Base-by-base conservation (phyloP, 2,797 vertebrate genomes). In the Chloroceryle amazona region DNA sequence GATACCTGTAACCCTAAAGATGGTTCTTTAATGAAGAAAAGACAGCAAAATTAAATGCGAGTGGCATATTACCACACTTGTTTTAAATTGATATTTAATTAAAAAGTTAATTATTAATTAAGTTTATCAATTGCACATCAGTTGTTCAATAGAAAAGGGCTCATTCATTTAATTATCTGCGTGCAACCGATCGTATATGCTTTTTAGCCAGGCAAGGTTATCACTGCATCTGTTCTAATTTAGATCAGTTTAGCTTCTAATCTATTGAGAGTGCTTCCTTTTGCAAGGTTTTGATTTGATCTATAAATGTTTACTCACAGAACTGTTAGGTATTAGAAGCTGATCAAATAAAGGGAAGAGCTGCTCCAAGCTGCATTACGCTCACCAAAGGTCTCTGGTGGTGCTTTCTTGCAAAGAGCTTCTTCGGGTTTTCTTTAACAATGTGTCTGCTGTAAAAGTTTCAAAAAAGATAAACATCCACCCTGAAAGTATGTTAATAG, bases 31-130 rank as follows among this genome's bases (percentile, higher is more conserved):
- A 92, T 18, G 90, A 97, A 96, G 93, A 95, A 96, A 97, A 97
- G 90, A 81, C 90, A 94, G 96, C 83, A 95, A 93, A 96, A 93
- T 97, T 97, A 94, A 98, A 97, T 96, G 95, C 83, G 3, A 97
- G 96, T 90, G 91, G 94, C 97, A 93, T 97, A 97, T 97, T 97
- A 96, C 96, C 95, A 97, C 93, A 97, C 95, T 97, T 97, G 97
- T 97, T 97, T 97, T 96, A 98, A 98, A 98, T 98, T 98, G 97
- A 98, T 97, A 98, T 98, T 98, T 98, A 98, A 98, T 98, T 98
- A 97, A 98, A 98, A 98, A 98, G 96, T 98, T 98, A 98, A 99
- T 99, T 98, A 99, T 98, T 99, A 98, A 98, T 97, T 98, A 96
- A 96, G 97, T 97, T 98, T 98, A 98, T 99, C 97, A 96, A 98